These are phyloP conservation scores for Limnephilus marmoratus DNA, from an alignment of 2,888 invertebrate species.

Conservation along the genomic window DNA sequence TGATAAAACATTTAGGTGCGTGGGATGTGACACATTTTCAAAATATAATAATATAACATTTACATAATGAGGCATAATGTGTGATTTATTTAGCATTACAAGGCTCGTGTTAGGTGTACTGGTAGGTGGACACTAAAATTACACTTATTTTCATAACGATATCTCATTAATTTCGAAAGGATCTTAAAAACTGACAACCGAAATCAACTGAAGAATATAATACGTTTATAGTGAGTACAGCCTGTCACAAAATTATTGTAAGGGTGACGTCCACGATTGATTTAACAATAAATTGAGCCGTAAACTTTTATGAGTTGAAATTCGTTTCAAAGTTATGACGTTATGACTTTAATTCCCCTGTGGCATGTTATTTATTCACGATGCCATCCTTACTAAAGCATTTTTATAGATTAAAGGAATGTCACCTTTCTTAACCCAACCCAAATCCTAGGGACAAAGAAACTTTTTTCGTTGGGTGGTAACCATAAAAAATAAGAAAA, in stretches of 20 bases:
- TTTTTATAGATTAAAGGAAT: not conserved
- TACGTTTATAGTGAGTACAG: not conserved
- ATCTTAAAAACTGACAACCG: not conserved
- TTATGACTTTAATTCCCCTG: not conserved
- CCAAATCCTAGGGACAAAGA: not conserved
- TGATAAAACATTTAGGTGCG: not conserved
- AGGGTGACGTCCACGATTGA: not conserved
- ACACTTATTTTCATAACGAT: not conserved
- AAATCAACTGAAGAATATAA: not conserved
- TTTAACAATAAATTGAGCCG: not conserved
- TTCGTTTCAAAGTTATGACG: not conserved
- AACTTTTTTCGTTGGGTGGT: not conserved
- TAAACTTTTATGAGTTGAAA: not conserved
- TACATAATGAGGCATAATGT: conserved; percentile 8
- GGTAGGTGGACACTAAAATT: not conserved
- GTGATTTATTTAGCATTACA: not conserved
- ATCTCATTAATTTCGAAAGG: not conserved
- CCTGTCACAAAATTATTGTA: not conserved
- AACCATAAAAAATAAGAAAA: not conserved
- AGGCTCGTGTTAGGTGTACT: not conserved
- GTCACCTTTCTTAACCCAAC: not conserved
- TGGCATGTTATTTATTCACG: not conserved
- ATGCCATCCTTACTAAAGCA: not conserved
- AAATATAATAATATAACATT: not conserved
- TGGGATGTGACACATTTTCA: conserved; percentile 8